A percentile compares a stretch with the other conserved stretches of the same genome.
Evolutionary conservation across 2,888 invertebrate species (phyloP).

Genomic region (Tetragonula carbonaria): DNA sequence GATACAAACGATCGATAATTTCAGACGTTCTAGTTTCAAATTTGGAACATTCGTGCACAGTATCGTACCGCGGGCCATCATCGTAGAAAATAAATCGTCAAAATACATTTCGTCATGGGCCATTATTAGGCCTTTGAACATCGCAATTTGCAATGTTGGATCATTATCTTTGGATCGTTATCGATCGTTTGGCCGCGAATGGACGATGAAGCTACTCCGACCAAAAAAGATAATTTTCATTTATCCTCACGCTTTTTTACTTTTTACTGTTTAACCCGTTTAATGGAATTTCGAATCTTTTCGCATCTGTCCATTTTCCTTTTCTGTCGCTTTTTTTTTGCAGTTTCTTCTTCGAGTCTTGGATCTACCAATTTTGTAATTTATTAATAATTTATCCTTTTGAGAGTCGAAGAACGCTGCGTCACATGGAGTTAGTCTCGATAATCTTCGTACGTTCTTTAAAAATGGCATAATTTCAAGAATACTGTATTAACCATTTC

Average conservation of each 20-base stretch:
- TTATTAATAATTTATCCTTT: too few species aligned
- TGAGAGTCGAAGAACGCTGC: too few species aligned
- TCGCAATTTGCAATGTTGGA: conserved; percentile 24
- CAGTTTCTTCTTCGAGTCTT: too few species aligned
- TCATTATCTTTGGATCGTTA: neutral
- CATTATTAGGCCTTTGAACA: conserved; percentile 10
- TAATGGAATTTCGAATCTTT: conserved; percentile 66
- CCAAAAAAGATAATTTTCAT: conserved; percentile 21
- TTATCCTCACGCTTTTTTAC: neutral
- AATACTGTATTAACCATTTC: too few species aligned
- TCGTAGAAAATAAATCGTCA: conserved; percentile 1
- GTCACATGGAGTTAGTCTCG: too few species aligned
- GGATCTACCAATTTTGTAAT: too few species aligned
- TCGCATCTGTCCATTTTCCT: conserved; percentile 65
- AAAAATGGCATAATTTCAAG: too few species aligned
- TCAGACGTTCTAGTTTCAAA: neutral
- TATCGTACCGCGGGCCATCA: neutral
- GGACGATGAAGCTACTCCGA: conserved; percentile 8
- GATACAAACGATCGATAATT: neutral
- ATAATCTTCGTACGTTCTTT: too few species aligned
- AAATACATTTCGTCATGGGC: conserved; percentile 39
- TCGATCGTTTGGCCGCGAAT: neutral
- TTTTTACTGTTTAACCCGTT: conserved; percentile 69
- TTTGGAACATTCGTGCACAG: neutral
- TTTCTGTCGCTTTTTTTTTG: too few species aligned